Percentiles rank a stretch among this genome's conserved stretches.
These are phyloP conservation scores for Sinohyriopsis cumingii DNA, from an alignment of 2,888 invertebrate genomes.

Conservation along the genomic window DNA sequence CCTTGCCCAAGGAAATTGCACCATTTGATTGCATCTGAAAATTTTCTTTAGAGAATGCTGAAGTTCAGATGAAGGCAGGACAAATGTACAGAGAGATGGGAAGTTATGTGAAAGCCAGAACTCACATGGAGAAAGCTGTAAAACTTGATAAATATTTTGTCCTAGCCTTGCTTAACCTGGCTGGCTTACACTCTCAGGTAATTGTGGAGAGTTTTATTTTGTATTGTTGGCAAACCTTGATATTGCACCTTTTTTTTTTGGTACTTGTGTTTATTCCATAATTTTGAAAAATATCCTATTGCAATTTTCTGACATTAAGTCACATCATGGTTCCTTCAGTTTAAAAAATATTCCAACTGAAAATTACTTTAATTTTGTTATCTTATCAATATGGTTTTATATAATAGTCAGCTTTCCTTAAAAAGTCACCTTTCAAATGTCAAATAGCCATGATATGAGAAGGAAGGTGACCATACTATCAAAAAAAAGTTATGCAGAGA, in stretches of 20 bases:
- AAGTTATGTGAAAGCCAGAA: constrained; percentile 36
- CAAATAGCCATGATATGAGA: too few relatives aligned
- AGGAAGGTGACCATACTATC: too few relatives aligned
- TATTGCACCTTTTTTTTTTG: neutral
- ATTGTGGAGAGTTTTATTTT: constrained; percentile 3
- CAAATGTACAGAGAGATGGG: constrained; percentile 43
- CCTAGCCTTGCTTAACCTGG: constrained; percentile 52
- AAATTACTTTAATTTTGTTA: neutral
- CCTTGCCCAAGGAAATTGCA: too few relatives aligned
- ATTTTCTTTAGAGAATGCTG: constrained; percentile 48
- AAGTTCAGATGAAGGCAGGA: constrained; percentile 53
- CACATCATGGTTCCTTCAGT: neutral
- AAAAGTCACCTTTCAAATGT: too few relatives aligned
- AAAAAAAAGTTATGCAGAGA: too few relatives aligned
- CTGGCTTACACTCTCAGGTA: constrained; percentile 47
- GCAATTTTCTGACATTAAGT: too few relatives aligned
- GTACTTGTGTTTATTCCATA: neutral
- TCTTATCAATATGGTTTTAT: too few relatives aligned
- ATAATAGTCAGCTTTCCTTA: too few relatives aligned
- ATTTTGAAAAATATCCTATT: too few relatives aligned
- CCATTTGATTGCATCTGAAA: constrained; percentile 12
- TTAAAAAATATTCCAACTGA: neutral
- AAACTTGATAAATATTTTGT: constrained; percentile 54
- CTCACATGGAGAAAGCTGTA: constrained; percentile 45
- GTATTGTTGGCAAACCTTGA: neutral